A percentile compares a stretch with the other conserved stretches of the same genome.
These are phyloP conservation scores for Carlito syrichta DNA, from an alignment of 2,113 vertebrate species.

Conservation along the genomic window DNA sequence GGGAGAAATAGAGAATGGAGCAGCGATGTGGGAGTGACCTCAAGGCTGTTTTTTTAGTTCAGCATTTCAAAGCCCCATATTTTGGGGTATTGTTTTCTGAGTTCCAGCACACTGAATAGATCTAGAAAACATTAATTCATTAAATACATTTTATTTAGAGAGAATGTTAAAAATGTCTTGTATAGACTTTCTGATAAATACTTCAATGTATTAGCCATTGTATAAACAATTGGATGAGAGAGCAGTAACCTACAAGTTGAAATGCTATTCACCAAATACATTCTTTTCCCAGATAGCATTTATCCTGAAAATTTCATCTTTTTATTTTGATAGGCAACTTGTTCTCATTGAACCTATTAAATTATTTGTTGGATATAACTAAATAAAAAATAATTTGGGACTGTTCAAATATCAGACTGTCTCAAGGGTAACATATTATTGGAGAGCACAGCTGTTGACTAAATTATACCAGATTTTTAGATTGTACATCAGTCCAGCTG, in stretches of 20 bases:
- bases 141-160: neutral
- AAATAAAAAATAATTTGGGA: constrained; percentile 19
- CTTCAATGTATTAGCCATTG: neutral
- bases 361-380: neutral
- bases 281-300: neutral
- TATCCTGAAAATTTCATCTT: constrained; percentile 24
- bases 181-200: neutral
- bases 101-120: neutral
- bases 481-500: neutral
- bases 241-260: neutral
- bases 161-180: neutral
- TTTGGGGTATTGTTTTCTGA: neutral
- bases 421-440: neutral
- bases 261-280: neutral
- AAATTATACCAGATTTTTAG: neutral
- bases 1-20: neutral
- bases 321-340: constrained; percentile 6
- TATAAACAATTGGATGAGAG: neutral
- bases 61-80: neutral
- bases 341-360: neutral
- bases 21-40: neutral
- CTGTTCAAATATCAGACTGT: neutral
- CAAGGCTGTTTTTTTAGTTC: neutral
- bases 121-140: neutral
- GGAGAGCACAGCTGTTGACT: neutral